A percentile compares a stretch with the other conserved stretches of the same genome.
Evolutionary conservation across 2,888 invertebrate genomes (phyloP).

Genomic region (Netelia inedita): DNA sequence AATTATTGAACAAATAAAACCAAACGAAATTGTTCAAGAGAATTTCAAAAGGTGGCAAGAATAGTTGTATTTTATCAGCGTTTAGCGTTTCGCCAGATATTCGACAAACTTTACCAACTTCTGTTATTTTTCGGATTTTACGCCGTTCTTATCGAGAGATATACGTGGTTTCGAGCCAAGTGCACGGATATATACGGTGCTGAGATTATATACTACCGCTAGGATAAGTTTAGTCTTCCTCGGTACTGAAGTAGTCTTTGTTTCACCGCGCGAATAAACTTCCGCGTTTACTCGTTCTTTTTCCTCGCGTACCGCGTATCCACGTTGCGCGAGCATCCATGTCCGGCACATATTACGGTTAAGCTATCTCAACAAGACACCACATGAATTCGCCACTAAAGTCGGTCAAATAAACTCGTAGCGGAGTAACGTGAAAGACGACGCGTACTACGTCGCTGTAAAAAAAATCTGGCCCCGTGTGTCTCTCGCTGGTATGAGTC

Average conservation of each 20-base stretch:
- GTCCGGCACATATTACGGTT: constrained; percentile 57
- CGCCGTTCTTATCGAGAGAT: constrained; percentile 42
- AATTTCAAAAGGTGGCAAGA: constrained; percentile 10
- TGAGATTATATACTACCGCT: constrained; percentile 46
- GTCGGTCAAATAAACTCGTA: constrained; percentile 12
- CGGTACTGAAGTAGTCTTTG: constrained; percentile 24
- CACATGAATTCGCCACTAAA: constrained; percentile 16
- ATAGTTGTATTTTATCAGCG: constrained; percentile 25
- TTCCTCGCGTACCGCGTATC: constrained; percentile 4
- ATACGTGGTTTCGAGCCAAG: constrained; percentile 44
- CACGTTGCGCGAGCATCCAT: neutral
- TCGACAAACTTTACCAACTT: neutral
- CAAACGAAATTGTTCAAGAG: constrained; percentile 38
- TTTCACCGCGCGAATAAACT: constrained; percentile 56
- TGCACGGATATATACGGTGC: neutral
- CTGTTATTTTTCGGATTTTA: neutral
- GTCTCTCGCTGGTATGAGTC: constrained; percentile 37
- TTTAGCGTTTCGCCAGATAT: constrained; percentile 25
- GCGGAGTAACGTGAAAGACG: constrained; percentile 23
- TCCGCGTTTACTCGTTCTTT: constrained; percentile 33
- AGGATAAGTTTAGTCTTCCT: constrained; percentile 29
- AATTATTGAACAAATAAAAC: constrained; percentile 64
- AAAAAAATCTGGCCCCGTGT: constrained; percentile 33
- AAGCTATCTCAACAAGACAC: constrained; percentile 52
- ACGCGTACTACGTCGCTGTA: constrained; percentile 16